phyloP scores from a whole-genome alignment of 2,797 vertebrate genomes.

The Bucorvus abyssinicus region DNA sequence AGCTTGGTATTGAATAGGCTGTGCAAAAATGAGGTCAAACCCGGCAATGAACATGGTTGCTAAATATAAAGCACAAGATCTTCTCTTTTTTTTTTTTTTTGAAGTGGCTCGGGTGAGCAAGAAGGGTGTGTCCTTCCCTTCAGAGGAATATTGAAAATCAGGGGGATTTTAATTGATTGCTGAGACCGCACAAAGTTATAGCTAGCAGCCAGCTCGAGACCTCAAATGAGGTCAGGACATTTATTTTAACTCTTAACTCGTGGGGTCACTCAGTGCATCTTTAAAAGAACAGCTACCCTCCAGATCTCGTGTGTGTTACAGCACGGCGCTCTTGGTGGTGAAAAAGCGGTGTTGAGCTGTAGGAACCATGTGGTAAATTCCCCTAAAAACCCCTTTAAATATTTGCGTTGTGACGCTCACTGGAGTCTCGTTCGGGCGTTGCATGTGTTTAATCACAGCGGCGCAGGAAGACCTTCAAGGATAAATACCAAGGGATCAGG shows the following conservation, averaged over 20 bases:
- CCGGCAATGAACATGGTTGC: not conserved
- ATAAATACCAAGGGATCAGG: not conserved
- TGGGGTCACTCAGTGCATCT: not conserved
- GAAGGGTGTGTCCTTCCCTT: not conserved
- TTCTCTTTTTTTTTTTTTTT: not conserved
- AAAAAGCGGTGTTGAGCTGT: not conserved
- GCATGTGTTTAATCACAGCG: not conserved
- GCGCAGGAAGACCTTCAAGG: not conserved
- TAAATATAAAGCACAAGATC: not conserved
- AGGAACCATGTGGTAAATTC: not conserved
- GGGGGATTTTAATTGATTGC: not conserved
- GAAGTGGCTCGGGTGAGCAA: not conserved
- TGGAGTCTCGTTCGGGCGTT: not conserved
- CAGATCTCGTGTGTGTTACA: not conserved
- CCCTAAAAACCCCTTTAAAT: not conserved
- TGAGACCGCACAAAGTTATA: not conserved
- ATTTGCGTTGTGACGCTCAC: not conserved
- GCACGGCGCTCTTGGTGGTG: not conserved
- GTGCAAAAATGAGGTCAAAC: not conserved
- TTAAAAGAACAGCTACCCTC: not conserved
- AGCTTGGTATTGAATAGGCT: not conserved
- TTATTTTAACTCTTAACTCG: not conserved
- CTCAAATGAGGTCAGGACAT: not conserved
- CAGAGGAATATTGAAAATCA: not conserved
- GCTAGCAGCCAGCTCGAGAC: not conserved